Evolutionary conservation across 2,888 invertebrate species (phyloP).

Genomic region (Hypomecis atomaria): DNA sequence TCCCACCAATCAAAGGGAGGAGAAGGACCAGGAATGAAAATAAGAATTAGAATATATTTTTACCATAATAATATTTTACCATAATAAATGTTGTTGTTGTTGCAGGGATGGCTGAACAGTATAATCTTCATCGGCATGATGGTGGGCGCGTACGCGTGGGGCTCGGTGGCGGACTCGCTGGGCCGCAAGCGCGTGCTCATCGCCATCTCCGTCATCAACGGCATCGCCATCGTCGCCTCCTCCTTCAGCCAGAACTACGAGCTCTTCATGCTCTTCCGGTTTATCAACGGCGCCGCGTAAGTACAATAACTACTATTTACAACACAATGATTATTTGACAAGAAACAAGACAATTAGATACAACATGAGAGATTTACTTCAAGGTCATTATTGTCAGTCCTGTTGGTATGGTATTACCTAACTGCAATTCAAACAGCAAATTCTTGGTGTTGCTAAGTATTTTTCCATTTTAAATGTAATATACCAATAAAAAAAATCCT

Average conservation of each 20-base stretch:
- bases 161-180: slow-evolving; percentile 94
- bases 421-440: too few species aligned
- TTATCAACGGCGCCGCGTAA: slow-evolving; percentile 97
- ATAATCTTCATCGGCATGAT: slow-evolving; percentile 96
- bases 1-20: too few species aligned
- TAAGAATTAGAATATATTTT: background rate
- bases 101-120: slow-evolving; percentile 88
- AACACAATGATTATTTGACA: too few species aligned
- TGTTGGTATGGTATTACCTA: too few species aligned
- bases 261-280: slow-evolving; percentile 95
- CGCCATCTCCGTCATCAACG: slow-evolving; percentile 95
- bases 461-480: too few species aligned
- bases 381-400: too few species aligned
- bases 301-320: slow-evolving; percentile 76
- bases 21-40: too few species aligned
- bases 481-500: too few species aligned
- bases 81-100: background rate
- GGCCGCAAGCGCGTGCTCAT: slow-evolving; percentile 95
- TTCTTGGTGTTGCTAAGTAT: too few species aligned
- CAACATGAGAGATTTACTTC: too few species aligned
- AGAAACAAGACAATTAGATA: too few species aligned
- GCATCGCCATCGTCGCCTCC: slow-evolving; percentile 94
- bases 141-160: slow-evolving; percentile 97
- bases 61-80: background rate
- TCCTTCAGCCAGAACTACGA: slow-evolving; percentile 95